These are phyloP conservation scores for Dryobates pubescens DNA, from an alignment of 2,797 vertebrate species.

Conservation along the genomic window DNA sequence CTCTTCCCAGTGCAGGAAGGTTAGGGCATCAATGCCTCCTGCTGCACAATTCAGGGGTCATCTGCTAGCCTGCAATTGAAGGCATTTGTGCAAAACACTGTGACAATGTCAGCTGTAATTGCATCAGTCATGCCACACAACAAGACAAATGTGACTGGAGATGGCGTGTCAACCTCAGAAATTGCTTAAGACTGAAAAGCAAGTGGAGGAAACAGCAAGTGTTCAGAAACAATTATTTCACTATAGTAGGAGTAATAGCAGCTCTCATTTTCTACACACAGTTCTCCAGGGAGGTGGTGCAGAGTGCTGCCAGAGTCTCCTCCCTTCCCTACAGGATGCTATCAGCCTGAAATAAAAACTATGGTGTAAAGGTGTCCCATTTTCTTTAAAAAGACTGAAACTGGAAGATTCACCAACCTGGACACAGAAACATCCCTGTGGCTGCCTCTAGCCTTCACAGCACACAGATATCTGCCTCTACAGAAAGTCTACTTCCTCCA, in stretches of 20 bases:
- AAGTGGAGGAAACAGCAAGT: neutral
- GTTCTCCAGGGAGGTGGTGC: neutral
- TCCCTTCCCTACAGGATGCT: neutral
- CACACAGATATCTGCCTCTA: neutral
- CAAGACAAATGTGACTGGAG: conserved; percentile 31
- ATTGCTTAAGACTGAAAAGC: conserved; percentile 34
- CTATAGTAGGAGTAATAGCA: neutral
- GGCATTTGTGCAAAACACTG: neutral
- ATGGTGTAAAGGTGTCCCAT: neutral
- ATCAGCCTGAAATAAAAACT: neutral
- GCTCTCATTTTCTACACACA: neutral
- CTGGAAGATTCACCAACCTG: neutral
- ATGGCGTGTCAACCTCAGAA: conserved; percentile 10
- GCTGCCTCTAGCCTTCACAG: neutral
- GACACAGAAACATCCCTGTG: neutral
- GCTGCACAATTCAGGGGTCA: conserved; percentile 16
- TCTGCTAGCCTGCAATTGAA: neutral
- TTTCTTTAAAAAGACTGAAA: neutral
- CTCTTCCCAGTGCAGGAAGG: neutral
- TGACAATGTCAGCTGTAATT: conserved; percentile 34
- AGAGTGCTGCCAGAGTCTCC: neutral
- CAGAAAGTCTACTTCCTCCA: neutral
- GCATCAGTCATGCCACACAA: neutral
- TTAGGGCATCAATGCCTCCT: neutral
- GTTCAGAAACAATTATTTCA: neutral